phyloP scores from a whole-genome alignment of 2,797 vertebrate species.

The Hypotaenidia okinawae region DNA sequence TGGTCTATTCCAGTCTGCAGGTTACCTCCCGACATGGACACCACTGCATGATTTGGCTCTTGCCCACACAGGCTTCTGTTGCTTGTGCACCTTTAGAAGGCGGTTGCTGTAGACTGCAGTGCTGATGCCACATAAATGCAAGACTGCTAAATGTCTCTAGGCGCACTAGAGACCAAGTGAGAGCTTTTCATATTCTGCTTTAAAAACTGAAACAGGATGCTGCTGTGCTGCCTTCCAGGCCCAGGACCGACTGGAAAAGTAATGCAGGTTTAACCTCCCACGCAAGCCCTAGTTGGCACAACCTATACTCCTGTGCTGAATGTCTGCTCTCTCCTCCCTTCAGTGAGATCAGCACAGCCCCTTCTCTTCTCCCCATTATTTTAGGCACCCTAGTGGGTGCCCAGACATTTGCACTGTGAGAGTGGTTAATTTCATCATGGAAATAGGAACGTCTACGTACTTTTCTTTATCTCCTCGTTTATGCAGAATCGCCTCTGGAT shows the following conservation, averaged over 20 bases:
- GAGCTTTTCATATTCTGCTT: neutral
- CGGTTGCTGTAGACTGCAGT: neutral
- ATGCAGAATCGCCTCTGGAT: neutral
- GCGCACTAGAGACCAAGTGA: neutral
- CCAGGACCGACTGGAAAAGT: neutral
- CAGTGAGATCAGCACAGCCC: neutral
- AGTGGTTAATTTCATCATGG: neutral
- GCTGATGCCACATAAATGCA: neutral
- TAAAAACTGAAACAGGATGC: neutral
- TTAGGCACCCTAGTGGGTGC: neutral
- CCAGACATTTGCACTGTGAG: neutral
- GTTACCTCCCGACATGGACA: accelerated
- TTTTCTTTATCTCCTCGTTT: neutral
- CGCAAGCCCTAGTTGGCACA: neutral
- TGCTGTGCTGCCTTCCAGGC: neutral
- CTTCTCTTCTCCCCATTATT: neutral
- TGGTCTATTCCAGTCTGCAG: neutral
- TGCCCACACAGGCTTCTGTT: neutral
- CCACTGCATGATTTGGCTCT: accelerated
- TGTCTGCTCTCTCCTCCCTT: neutral
- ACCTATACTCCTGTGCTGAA: accelerated
- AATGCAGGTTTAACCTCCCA: neutral
- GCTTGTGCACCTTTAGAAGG: neutral
- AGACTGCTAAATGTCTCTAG: neutral
- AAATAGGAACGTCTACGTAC: neutral